Conservation (phyloP, 1,140 invertebrate genomes). For the Camponotus floridanus region DNA sequence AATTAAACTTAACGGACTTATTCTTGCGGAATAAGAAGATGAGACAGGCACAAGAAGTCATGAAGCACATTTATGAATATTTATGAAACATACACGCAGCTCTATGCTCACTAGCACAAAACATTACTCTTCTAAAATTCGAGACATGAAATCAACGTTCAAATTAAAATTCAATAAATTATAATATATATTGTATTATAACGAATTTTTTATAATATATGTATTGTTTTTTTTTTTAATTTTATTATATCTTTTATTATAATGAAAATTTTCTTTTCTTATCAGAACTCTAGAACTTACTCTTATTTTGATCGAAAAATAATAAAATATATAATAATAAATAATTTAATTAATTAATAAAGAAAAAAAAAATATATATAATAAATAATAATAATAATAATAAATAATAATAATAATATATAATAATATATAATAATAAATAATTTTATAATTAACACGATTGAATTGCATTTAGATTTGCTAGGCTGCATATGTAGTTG, state of each 20-base stretch:
- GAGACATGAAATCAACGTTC: neutral
- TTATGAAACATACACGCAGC: constrained; percentile 14
- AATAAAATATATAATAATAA: too few relatives aligned
- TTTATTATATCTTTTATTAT: too few relatives aligned
- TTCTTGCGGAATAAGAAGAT: constrained; percentile 31
- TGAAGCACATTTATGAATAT: neutral
- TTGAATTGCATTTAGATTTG: constrained; percentile 5
- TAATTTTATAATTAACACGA: too few relatives aligned
- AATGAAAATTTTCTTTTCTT: too few relatives aligned
- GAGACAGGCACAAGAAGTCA: neutral
- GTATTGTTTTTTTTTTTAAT: too few relatives aligned
- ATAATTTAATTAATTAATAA: too few relatives aligned
- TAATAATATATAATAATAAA: too few relatives aligned
- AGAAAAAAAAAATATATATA: too few relatives aligned
- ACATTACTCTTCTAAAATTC: neutral
- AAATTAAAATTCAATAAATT: too few relatives aligned
- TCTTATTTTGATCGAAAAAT: too few relatives aligned
- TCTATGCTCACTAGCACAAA: neutral
- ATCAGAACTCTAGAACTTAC: neutral
- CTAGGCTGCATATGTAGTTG: neutral
- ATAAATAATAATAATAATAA: too few relatives aligned
- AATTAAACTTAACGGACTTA: neutral
- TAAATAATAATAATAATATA: too few relatives aligned
- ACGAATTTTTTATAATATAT: neutral
- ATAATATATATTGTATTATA: constrained; percentile 1